Evolutionary conservation across 2,113 vertebrate species (phyloP).

Genomic region (Elaphurus davidianus): DNA sequence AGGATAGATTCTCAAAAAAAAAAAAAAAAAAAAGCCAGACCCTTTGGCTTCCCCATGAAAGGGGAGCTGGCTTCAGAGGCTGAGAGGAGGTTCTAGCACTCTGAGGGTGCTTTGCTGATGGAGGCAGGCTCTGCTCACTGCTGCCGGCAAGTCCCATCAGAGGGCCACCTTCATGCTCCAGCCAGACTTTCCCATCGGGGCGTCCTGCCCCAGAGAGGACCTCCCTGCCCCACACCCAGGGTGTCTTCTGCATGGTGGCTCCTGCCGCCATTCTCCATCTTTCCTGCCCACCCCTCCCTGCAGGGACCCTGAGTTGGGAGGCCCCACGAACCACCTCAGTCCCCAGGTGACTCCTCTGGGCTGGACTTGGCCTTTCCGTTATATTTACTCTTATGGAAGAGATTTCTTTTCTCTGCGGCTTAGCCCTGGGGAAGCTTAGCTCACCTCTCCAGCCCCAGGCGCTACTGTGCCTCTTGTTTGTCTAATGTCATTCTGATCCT

Average conservation of each 20-base stretch:
- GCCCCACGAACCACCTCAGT: background rate
- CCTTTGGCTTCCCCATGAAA: background rate
- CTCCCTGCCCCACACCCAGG: background rate
- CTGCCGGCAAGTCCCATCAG: background rate
- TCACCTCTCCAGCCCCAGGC: background rate
- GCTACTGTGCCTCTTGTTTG: background rate
- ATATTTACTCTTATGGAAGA: background rate
- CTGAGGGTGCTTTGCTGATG: background rate
- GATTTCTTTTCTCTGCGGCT: background rate
- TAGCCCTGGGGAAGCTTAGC: background rate
- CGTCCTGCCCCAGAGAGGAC: background rate
- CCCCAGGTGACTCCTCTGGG: background rate
- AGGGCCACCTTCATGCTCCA: fast-evolving
- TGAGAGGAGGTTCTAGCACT: background rate
- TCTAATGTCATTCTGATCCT: background rate
- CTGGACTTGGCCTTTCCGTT: background rate
- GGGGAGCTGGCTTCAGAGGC: background rate
- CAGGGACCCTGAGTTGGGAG: background rate
- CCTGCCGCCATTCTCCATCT: fast-evolving
- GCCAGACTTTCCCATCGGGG: background rate
- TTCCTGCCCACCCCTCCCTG: background rate
- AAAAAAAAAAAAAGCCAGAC: background rate
- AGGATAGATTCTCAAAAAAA: background rate
- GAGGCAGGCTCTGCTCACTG: background rate
- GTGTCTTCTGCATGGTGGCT: background rate